A percentile compares a stretch with the other conserved stretches of the same genome.
Evolutionary conservation across 2,113 vertebrate species (phyloP).

Genomic region (Ursus arctos): DNA sequence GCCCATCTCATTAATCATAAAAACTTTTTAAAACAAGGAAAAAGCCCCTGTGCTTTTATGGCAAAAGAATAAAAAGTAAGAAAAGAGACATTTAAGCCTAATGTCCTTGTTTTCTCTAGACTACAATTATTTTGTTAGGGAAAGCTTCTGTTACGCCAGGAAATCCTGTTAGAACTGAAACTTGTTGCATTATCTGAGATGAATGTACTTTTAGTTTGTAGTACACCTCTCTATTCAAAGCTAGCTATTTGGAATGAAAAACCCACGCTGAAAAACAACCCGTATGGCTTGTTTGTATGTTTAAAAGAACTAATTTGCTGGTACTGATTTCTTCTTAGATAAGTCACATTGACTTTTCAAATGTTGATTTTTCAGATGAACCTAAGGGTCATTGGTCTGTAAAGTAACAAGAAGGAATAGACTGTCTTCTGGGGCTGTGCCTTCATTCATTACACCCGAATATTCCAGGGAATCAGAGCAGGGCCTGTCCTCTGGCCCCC

Average conservation of each 20-base stretch:
- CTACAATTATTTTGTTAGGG: background rate
- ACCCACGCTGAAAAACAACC: background rate
- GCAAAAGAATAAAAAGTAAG: background rate
- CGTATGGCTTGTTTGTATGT: background rate
- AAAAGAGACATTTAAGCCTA: background rate
- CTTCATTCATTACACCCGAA: background rate
- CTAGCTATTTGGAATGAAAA: conserved; percentile 37
- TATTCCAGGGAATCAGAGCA: background rate
- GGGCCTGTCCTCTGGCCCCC: background rate
- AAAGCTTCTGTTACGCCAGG: conserved; percentile 10
- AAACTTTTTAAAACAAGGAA: conserved; percentile 40
- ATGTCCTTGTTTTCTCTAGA: conserved; percentile 37
- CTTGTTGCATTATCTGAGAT: conserved; percentile 37
- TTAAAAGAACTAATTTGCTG: conserved; percentile 35
- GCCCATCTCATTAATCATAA: conserved; percentile 31
- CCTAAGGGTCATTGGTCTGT: background rate
- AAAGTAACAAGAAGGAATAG: background rate
- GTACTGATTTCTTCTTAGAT: conserved; percentile 38
- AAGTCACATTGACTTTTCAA: conserved; percentile 55
- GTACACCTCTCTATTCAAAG: conserved; percentile 18
- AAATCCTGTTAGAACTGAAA: conserved; percentile 60
- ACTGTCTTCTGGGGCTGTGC: background rate
- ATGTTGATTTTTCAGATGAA: conserved; percentile 5
- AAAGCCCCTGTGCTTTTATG: background rate
- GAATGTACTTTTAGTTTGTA: background rate